Conservation (phyloP, 2,797 vertebrate species). For the Catharus ustulatus region DNA sequence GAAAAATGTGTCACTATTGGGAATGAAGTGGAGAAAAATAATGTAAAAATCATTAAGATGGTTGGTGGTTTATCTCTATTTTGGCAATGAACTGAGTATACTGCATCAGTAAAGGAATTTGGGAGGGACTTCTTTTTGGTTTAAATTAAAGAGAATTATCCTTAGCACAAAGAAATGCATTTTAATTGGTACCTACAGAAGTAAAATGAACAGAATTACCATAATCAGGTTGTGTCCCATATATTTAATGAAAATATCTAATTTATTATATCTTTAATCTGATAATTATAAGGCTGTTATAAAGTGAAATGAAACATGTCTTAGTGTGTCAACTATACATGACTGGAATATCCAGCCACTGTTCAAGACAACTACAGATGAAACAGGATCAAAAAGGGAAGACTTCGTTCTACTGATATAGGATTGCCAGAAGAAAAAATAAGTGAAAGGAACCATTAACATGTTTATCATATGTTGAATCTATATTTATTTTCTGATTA, state of each 20-base stretch:
- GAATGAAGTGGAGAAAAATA: background rate
- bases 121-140: fast-evolving
- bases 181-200: background rate
- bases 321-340: background rate
- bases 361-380: background rate
- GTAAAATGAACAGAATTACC: background rate
- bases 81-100: background rate
- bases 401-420: background rate
- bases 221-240: background rate
- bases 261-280: background rate
- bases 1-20: background rate
- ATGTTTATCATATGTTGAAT: background rate
- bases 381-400: background rate
- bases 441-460: background rate
- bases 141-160: background rate
- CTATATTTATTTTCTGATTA: background rate
- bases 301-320: background rate
- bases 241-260: background rate
- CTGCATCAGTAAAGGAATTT: background rate
- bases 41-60: background rate
- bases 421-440: background rate
- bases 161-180: background rate
- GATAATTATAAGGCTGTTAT: background rate
- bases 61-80: background rate
- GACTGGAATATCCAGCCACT: background rate